These are phyloP conservation scores for Tricholaema leucomelas DNA, from an alignment of 2,113 vertebrate genomes.

Conservation along the genomic window DNA sequence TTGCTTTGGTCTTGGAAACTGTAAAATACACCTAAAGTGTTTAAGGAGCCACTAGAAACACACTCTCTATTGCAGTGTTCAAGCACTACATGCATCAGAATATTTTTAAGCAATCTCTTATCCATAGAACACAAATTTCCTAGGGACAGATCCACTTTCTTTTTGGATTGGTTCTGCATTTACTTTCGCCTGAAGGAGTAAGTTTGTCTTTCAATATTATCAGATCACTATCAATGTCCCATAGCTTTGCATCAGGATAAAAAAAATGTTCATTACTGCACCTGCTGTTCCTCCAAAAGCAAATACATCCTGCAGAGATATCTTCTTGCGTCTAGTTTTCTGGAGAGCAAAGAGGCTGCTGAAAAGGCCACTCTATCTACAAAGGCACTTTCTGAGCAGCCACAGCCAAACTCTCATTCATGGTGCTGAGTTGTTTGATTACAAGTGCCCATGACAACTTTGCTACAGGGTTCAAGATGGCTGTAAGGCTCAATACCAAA, in stretches of 20 bases:
- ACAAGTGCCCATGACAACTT: background rate
- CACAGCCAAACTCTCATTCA: background rate
- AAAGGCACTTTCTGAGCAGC: background rate
- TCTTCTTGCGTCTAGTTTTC: background rate
- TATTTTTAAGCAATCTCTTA: background rate
- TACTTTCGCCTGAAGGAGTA: background rate
- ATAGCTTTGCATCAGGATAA: background rate
- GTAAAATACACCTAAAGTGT: background rate
- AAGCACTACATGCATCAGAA: background rate
- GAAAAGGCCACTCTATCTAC: background rate
- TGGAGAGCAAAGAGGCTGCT: background rate
- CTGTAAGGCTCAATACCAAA: background rate
- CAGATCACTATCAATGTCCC: background rate
- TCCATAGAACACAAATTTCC: background rate
- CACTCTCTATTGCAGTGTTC: background rate
- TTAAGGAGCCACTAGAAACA: background rate
- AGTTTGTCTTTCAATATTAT: background rate
- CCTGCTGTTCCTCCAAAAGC: slow-evolving; percentile 21
- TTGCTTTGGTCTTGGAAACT: background rate
- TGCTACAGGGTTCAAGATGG: background rate
- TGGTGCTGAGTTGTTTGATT: background rate
- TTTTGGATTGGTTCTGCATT: background rate
- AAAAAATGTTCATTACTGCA: slow-evolving; percentile 27
- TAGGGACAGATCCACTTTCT: background rate
- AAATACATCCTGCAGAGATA: background rate